Conservation (phyloP, 2,888 invertebrate genomes). For the Diaprepes abbreviatus region DNA sequence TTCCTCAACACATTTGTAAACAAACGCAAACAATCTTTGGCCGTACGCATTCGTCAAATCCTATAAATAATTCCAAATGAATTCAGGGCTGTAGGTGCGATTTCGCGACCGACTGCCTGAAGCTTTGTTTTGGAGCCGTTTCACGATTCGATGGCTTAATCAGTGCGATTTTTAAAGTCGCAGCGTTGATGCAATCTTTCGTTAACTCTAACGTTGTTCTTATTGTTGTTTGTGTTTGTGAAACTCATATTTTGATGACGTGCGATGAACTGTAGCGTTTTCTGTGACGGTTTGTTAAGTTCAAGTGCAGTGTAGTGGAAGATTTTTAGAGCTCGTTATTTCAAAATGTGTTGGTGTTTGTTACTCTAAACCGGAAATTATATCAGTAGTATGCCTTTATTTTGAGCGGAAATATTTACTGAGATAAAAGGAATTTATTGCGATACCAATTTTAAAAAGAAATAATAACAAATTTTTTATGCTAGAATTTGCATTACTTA, state of each 20-base stretch:
- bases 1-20: constrained; percentile 24
- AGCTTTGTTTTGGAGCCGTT: constrained; percentile 37
- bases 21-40: constrained; percentile 18
- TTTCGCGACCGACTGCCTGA: constrained; percentile 37
- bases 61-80: constrained; percentile 40
- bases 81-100: constrained; percentile 35
- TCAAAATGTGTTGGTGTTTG: background rate
- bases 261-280: constrained; percentile 1
- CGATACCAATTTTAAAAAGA: too few relatives aligned
- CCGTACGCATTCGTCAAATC: constrained; percentile 30
- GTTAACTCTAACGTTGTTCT: constrained; percentile 1
- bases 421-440: too few relatives aligned
- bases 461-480: too few relatives aligned
- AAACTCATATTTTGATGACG: background rate
- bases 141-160: constrained; percentile 43
- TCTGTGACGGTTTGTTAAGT: background rate
- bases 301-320: background rate
- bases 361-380: background rate
- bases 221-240: constrained; percentile 13
- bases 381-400: background rate
- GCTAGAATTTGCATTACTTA: too few relatives aligned
- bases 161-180: constrained; percentile 36
- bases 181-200: constrained; percentile 18
- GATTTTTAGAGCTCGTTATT: background rate
- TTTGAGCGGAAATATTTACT: background rate